These are phyloP conservation scores for Chaetorhynchus papuensis DNA, from an alignment of 2,113 vertebrate species.

Conservation along the genomic window DNA sequence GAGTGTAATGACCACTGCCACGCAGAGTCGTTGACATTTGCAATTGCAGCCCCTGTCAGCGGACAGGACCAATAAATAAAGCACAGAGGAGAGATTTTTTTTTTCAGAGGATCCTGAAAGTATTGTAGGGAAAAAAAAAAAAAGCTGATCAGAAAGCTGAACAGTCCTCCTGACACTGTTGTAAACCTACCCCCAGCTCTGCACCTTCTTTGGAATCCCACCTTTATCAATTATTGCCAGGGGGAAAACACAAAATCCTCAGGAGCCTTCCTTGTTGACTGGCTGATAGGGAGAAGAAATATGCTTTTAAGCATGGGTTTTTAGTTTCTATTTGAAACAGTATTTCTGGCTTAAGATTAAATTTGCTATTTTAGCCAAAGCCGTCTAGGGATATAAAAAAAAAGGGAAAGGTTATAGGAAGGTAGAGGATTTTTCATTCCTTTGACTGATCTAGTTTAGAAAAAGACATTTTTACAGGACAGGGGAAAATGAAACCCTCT, in stretches of 20 bases:
- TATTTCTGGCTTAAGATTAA: not conserved
- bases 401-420: not conserved
- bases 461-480: not conserved
- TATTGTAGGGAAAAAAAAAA: too few species aligned
- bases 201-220: not conserved
- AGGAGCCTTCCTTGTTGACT: not conserved
- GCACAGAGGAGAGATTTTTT: not conserved
- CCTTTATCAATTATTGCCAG: not conserved
- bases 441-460: not conserved
- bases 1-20: not conserved
- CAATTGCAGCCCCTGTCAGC: not conserved
- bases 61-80: not conserved
- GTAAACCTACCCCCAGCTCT: not conserved
- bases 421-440: not conserved
- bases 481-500: not conserved
- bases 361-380: not conserved
- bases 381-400: not conserved
- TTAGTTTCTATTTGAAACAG: not conserved
- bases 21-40: not conserved
- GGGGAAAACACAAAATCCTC: not conserved
- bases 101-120: not conserved
- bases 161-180: not conserved
- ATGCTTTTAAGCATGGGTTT: not conserved
- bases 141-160: fast-evolving
- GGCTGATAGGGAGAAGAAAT: not conserved